These are phyloP conservation scores for Neopelma chrysocephalum DNA, from an alignment of 2,797 vertebrate genomes.

Conservation along the genomic window DNA sequence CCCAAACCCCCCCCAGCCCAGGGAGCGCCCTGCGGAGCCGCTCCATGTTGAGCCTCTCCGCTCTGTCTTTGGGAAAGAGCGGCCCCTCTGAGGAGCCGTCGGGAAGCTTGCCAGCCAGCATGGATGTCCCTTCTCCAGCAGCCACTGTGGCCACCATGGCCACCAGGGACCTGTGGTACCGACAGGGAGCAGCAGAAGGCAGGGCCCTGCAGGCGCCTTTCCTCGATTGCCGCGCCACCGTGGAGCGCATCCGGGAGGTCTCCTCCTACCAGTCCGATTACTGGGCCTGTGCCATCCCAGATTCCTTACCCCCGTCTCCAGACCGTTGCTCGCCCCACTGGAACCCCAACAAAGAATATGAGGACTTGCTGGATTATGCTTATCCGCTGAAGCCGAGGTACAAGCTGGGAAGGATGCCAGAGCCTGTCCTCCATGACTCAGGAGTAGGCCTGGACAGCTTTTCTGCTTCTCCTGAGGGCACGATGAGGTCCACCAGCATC, in stretches of 20 bases:
- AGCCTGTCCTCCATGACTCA: constrained; percentile 84
- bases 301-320: constrained; percentile 79
- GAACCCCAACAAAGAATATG: constrained; percentile 89
- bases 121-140: not conserved
- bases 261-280: constrained; percentile 83
- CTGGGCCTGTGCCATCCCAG: constrained; percentile 89
- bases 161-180: not conserved
- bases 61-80: constrained; percentile 46
- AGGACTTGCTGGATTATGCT: constrained; percentile 90
- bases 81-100: constrained; percentile 38
- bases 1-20: not conserved
- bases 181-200: not conserved
- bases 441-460: constrained; percentile 87
- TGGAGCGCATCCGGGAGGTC: not conserved
- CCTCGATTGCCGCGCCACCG: fast-evolving
- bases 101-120: constrained; percentile 59
- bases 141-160: not conserved
- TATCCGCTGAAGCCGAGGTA: constrained; percentile 87
- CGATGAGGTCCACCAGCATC: constrained; percentile 54
- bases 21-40: not conserved
- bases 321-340: constrained; percentile 82
- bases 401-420: constrained; percentile 39
- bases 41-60: constrained; percentile 45
- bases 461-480: constrained; percentile 67
- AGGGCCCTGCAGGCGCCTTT: not conserved